These are phyloP conservation scores for Mesorhabditis spiculigera DNA, from an alignment of 2,888 invertebrate species.

Conservation along the genomic window DNA sequence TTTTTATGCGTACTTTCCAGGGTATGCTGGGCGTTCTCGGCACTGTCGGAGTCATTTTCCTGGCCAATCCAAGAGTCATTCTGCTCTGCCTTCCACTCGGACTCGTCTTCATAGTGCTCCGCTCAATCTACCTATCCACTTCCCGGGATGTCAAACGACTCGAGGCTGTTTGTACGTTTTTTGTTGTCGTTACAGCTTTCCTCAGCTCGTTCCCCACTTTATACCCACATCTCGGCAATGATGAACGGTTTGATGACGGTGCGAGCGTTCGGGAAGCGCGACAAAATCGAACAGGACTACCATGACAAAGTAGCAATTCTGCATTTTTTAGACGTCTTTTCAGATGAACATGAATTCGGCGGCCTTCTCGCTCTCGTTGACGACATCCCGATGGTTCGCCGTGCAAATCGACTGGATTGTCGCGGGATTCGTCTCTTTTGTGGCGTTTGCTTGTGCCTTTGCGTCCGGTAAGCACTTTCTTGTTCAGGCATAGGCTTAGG, in stretches of 20 bases:
- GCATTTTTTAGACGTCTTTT: constrained; percentile 16
- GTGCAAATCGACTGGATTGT: constrained; percentile 87
- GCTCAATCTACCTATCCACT: constrained; percentile 75
- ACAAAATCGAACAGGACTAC: constrained; percentile 69
- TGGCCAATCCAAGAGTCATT: constrained; percentile 74
- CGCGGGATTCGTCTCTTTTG: constrained; percentile 77
- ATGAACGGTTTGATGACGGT: constrained; percentile 87
- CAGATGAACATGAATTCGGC: constrained; percentile 76
- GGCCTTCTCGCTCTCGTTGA: constrained; percentile 84
- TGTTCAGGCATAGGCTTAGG: not conserved
- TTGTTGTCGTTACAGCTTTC: not conserved
- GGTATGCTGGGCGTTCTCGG: constrained; percentile 70
- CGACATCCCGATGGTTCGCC: constrained; percentile 86
- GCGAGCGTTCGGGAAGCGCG: constrained; percentile 79
- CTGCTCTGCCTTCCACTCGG: constrained; percentile 73
- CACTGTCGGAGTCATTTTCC: constrained; percentile 69
- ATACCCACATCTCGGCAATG: constrained; percentile 83
- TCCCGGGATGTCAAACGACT: constrained; percentile 73
- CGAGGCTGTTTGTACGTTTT: constrained; percentile 62
- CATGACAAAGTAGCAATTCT: constrained; percentile 29
- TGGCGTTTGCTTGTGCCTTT: constrained; percentile 78
- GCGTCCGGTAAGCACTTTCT: constrained; percentile 18
- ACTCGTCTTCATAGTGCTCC: constrained; percentile 73
- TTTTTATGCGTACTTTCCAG: too few relatives aligned
- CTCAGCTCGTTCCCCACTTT: constrained; percentile 86